Percentiles rank a stretch among this genome's conserved stretches.
phyloP scores from a whole-genome alignment of 2,797 vertebrate species.

The Sebastes hubbsi region DNA sequence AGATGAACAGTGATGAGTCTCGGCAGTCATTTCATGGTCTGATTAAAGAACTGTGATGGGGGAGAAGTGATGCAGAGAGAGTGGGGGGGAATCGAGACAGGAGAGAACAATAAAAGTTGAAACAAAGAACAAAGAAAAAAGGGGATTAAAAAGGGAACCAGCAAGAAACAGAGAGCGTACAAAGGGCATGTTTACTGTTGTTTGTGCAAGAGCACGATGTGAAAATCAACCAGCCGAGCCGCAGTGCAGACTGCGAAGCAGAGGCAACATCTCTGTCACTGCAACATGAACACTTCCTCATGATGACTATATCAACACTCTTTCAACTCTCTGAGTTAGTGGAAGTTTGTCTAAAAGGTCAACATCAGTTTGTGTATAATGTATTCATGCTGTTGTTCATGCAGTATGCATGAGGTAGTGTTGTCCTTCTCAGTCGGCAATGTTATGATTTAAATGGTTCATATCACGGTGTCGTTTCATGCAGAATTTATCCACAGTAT shows the following conservation, averaged over 20 bases:
- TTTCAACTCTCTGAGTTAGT: neutral
- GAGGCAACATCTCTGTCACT: constrained; percentile 7
- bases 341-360: constrained; percentile 25
- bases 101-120: constrained; percentile 1
- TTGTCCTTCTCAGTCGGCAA: neutral
- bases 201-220: neutral
- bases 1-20: constrained; percentile 43
- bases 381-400: neutral
- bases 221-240: neutral
- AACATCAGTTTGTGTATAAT: neutral
- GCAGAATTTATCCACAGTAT: neutral
- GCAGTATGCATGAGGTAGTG: neutral
- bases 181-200: constrained; percentile 44
- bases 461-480: neutral
- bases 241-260: neutral
- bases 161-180: neutral
- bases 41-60: constrained; percentile 40
- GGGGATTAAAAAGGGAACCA: neutral
- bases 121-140: neutral
- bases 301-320: neutral
- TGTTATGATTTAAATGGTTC: neutral
- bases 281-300: constrained; percentile 40
- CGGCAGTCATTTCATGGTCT: constrained; percentile 59
- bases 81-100: neutral
- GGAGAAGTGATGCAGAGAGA: neutral